Base-by-base conservation (phyloP, 2,888 invertebrate species). In the Saturnia pavonia region DNA sequence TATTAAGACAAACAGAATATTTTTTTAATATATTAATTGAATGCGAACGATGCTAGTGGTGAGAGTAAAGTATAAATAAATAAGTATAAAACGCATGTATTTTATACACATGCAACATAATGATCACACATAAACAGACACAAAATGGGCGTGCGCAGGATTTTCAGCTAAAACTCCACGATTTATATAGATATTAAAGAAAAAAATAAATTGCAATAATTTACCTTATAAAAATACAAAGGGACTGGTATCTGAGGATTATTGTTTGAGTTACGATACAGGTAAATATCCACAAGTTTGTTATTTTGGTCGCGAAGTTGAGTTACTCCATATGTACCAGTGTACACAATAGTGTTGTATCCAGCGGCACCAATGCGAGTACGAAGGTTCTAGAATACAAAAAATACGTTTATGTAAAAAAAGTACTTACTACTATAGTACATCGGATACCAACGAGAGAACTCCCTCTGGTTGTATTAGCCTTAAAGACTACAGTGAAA, bases 301-400 rank as follows among this genome's bases (percentile, higher is more conserved):
- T 90, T 85, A 77, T 89, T 88, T 42, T 85, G 86, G 79, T 96
- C 76, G 4, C 94, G 91, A 66, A 96, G 88, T 69, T 94, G 95
- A n/a, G 94, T 86, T 14, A 95, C 91, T 6, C 95, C 95, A 77
- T 94, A 94, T 0, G 94, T 94, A 2, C 96, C 96, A 0, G 96
- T 96, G 84, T 95, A 95, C 22, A 95, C 84, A 0, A 81, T 81
- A 2, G 92, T 89, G 70, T 86, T 82, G 82, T 89, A 90, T 4
- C 88, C 88, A 2, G 89, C 90, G 1, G 43, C 79, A 7, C 88
- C 88, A 70, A 94, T 90, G 60, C 91, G 90, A 2, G 82, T 80
- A 43, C 92, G 90, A 8, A 91, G 84, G 71, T 89, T 89, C 92
- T 92, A 74, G 3, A 74, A 75, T 71, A 1, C 48, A 69, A 69